These are phyloP conservation scores for Passer domesticus DNA, from an alignment of 2,113 vertebrate genomes.

Conservation along the genomic window DNA sequence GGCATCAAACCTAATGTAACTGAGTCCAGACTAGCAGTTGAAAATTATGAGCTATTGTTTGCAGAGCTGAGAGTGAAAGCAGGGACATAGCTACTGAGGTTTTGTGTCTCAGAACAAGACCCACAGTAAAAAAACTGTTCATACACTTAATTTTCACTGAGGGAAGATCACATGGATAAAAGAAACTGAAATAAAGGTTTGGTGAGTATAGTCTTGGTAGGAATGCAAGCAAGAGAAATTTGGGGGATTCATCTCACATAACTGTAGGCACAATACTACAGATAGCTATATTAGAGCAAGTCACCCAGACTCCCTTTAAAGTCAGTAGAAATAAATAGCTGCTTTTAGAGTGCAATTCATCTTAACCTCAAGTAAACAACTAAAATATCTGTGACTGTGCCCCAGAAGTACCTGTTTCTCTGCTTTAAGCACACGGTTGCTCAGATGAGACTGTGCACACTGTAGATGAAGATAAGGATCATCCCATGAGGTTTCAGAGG, in stretches of 20 bases:
- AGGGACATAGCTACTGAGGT: neutral
- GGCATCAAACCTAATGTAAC: neutral
- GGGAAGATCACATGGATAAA: neutral
- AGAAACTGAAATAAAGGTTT: neutral
- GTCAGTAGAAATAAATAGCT: neutral
- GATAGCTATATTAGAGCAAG: neutral
- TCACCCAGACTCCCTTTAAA: neutral
- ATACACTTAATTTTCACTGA: neutral
- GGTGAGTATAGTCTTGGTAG: neutral
- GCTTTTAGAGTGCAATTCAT: neutral
- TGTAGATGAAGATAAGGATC: fast-evolving
- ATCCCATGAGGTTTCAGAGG: neutral
- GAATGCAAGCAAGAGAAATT: neutral
- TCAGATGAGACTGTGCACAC: neutral
- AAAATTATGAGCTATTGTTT: neutral
- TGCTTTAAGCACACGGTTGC: neutral
- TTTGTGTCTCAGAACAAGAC: neutral
- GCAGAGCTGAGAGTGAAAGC: neutral
- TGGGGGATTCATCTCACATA: neutral
- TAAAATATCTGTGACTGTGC: neutral
- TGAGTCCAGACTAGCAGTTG: neutral
- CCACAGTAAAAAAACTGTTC: neutral
- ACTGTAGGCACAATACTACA: neutral
- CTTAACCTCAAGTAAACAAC: neutral
- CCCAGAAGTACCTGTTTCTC: neutral